Evolutionary conservation across 2,113 vertebrate species (phyloP).

Genomic region (Odontophorus gujanensis): DNA sequence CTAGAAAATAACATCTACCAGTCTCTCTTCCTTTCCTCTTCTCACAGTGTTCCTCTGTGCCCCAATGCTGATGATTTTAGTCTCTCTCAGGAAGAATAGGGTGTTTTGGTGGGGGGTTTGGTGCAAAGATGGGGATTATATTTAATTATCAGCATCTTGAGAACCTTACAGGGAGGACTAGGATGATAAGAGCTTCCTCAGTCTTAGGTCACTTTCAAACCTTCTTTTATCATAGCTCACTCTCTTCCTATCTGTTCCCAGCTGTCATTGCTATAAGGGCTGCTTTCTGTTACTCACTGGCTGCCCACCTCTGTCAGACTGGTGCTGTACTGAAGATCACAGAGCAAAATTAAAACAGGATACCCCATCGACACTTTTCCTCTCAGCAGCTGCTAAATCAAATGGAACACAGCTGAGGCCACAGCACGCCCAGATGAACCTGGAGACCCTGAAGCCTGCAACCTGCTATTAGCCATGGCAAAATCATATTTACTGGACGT

Average conservation of each 20-base stretch:
- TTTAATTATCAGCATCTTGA: not conserved
- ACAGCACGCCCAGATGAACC: accelerated
- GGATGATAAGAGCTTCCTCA: not conserved
- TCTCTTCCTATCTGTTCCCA: not conserved
- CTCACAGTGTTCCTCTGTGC: accelerated
- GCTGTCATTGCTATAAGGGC: not conserved
- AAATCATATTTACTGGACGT: not conserved
- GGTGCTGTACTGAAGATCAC: not conserved
- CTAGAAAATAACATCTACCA: not conserved
- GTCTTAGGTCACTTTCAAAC: not conserved
- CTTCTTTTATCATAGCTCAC: not conserved
- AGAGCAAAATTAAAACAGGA: not conserved
- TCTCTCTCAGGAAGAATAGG: not conserved
- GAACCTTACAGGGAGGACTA: not conserved
- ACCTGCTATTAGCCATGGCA: accelerated
- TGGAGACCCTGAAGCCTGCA: not conserved
- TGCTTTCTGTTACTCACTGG: not conserved
- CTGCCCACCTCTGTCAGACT: not conserved
- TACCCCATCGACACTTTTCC: not conserved
- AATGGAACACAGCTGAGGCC: not conserved
- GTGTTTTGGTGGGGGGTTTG: not conserved
- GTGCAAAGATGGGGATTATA: not conserved
- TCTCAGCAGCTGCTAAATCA: not conserved
- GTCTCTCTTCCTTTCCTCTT: not conserved
- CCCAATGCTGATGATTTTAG: not conserved